A percentile compares a stretch with the other conserved stretches of the same genome.
Evolutionary conservation across 2,888 invertebrate genomes (phyloP).

Genomic region (Pterobdella sp.): DNA sequence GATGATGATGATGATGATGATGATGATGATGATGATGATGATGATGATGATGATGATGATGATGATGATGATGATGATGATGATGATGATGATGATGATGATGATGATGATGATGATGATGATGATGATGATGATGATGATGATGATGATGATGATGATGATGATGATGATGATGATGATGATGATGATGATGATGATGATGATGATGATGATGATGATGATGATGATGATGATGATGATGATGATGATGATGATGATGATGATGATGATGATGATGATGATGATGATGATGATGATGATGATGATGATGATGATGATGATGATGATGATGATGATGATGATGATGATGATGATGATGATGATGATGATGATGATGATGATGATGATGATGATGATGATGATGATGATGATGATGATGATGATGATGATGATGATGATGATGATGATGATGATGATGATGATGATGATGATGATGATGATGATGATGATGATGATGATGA

Average conservation of each 20-base stretch:
- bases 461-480: slow-evolving; percentile 18
- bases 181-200: slow-evolving; percentile 16
- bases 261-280: slow-evolving; percentile 24
- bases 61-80: background rate
- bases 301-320: slow-evolving; percentile 23
- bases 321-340: slow-evolving; percentile 17
- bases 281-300: slow-evolving; percentile 23
- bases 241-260: slow-evolving; percentile 26
- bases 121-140: slow-evolving; percentile 13
- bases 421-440: slow-evolving; percentile 27
- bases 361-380: background rate
- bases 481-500: slow-evolving; percentile 21
- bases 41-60: slow-evolving; percentile 22
- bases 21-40: background rate
- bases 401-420: slow-evolving; percentile 17
- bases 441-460: slow-evolving; percentile 27
- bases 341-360: slow-evolving; percentile 20
- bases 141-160: slow-evolving; percentile 14
- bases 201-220: slow-evolving; percentile 19
- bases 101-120: slow-evolving; percentile 10
- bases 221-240: slow-evolving; percentile 23
- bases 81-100: background rate
- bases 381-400: slow-evolving; percentile 13
- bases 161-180: slow-evolving; percentile 20
- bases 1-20: slow-evolving; percentile 2